A percentile compares a stretch with the other conserved stretches of the same genome.
These are phyloP conservation scores for Galbula dea DNA, from an alignment of 2,113 vertebrate genomes.

Conservation along the genomic window DNA sequence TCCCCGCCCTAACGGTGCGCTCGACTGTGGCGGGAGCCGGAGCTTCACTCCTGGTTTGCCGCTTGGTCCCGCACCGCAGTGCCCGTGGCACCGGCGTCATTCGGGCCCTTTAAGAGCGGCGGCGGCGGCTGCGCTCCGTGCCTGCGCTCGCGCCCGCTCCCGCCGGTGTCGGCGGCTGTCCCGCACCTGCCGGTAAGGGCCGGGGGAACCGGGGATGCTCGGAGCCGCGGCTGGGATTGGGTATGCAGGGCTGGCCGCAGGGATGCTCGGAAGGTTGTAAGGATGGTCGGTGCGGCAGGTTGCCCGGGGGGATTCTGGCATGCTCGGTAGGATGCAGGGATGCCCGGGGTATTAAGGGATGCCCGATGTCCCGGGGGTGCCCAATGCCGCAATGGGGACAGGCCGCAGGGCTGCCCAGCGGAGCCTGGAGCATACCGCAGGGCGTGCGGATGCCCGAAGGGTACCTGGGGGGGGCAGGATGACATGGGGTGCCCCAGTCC, in stretches of 20 bases:
- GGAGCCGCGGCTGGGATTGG: not conserved
- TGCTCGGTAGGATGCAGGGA: not conserved
- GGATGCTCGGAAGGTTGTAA: not conserved
- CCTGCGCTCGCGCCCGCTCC: not conserved
- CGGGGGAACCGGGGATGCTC: not conserved
- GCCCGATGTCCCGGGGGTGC: not conserved
- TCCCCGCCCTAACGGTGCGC: not conserved
- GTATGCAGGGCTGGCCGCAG: not conserved
- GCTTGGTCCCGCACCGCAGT: not conserved
- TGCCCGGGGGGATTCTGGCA: not conserved
- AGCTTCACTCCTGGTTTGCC: not conserved
- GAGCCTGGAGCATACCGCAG: not conserved
- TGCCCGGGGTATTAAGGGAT: not conserved
- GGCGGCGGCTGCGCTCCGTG: not conserved
- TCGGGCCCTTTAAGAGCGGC: slow-evolving; percentile 13
- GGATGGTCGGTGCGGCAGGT: not conserved
- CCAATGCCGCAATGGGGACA: not conserved
- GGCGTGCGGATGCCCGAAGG: fast-evolving
- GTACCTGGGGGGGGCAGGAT: not conserved
- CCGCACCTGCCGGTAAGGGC: slow-evolving; percentile 21
- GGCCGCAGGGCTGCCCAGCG: not conserved
- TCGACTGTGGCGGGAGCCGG: not conserved
- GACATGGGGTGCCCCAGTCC: not conserved
- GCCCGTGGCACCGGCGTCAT: not conserved
- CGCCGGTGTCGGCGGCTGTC: not conserved